Base-by-base conservation (phyloP, 2,113 vertebrate species). In the Ginglymostoma cirratum region DNA sequence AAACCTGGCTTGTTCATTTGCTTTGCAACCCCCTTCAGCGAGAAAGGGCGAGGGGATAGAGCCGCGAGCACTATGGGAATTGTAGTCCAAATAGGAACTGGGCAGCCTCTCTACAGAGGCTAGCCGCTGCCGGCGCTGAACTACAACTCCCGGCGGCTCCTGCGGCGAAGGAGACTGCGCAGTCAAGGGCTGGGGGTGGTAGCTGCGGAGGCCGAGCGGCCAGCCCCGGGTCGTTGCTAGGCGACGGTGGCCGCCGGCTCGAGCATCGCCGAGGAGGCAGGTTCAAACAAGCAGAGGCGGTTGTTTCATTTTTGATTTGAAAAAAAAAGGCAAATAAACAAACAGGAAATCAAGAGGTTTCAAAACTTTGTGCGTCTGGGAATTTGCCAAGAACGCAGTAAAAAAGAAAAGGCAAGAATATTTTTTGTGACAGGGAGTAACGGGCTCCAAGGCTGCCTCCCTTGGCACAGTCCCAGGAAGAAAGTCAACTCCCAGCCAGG, bases 41-140 rank as follows among this genome's bases (percentile, higher is more conserved):
- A 12, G 55, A 48, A 48, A 12, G 55, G 55, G 8, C 6, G 55
- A 10, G 55, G 55, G 55, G 55, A 0, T 0, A 61, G 55, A 10
- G 55, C 55, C 80, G 0, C 6, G 38, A 30, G 52, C 52, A 61
- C 24, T 65, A 14, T 34, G 87, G 87, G 87, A 90, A 30, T 90
- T 90, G 87, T 61, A 90, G 87, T 90, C 87, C 52, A 34, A 14
- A 1, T 34, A 30, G 23, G 27, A 3, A 48, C 7, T 14, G 55
- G 7, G 0, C 78, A 21, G 45, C 38, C 1, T 61, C 86, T 10
- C 52, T 52, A 1, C 23, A 12, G 21, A 8, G 85, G 6, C 42
- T 0, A 6, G 1, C 19, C 2, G 6, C 19, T 6, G 19, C 52
- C 0, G 24, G 3, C 10, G 30, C 1, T 0, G 5, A 30, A 90